Percentiles rank a stretch among this genome's conserved stretches.
phyloP scores from a whole-genome alignment of 1,140 invertebrate species.

The Amphibalanus amphitrite region DNA sequence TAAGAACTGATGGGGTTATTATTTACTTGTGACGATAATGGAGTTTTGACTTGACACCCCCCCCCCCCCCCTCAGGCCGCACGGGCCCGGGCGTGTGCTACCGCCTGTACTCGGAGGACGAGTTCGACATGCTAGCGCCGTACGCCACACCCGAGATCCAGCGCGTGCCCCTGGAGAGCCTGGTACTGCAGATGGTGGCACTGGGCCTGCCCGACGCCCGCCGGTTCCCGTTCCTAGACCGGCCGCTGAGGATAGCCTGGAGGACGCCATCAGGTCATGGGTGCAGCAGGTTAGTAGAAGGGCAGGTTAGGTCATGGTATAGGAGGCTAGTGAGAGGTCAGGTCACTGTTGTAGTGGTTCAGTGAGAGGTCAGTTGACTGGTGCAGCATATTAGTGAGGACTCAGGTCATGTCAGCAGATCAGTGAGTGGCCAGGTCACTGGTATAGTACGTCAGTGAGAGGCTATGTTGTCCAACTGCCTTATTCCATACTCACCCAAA shows the following conservation, averaged over 20 bases:
- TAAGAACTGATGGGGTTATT: background rate
- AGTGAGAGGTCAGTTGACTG: no score
- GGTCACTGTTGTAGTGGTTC: no score
- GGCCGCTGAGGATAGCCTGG: constrained; percentile 61
- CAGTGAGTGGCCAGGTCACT: no score
- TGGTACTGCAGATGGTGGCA: constrained; percentile 85
- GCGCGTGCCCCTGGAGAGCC: constrained; percentile 75
- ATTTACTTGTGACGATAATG: constrained; percentile 1
- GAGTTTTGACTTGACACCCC: no score
- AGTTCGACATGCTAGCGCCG: constrained; percentile 56
- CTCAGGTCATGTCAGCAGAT: no score
- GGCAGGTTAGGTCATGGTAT: no score
- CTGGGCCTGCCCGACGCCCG: constrained; percentile 81
- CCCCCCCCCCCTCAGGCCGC: constrained; percentile 21
- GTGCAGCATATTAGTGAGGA: no score
- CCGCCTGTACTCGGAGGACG: constrained; percentile 71
- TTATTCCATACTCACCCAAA: no score
- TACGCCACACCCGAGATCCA: constrained; percentile 80
- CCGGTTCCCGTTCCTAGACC: constrained; percentile 89
- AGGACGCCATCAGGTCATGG: constrained; percentile 40
- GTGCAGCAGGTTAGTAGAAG: background rate
- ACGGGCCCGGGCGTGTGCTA: constrained; percentile 53
- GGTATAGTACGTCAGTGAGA: no score
- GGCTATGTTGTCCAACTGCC: no score
- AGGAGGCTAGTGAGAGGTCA: no score